Evolutionary conservation across 2,113 vertebrate species (phyloP).

Genomic region (Serinus canaria): DNA sequence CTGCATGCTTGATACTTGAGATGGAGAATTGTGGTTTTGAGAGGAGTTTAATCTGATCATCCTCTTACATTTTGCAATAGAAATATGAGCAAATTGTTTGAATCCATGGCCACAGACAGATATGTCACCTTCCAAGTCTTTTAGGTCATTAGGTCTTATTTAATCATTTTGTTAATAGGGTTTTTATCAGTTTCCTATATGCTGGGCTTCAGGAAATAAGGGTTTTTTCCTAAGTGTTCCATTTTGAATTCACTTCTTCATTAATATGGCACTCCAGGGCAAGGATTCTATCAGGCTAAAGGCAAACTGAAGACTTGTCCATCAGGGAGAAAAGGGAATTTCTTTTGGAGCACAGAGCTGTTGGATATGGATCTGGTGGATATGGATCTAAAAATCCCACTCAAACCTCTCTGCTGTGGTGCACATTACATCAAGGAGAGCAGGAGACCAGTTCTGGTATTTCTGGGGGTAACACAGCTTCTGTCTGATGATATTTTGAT

Average conservation of each 20-base stretch:
- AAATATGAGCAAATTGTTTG: neutral
- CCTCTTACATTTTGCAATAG: neutral
- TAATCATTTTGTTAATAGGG: neutral
- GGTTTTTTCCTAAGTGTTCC: neutral
- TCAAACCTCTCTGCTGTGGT: neutral
- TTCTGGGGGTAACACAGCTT: neutral
- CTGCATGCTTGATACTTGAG: neutral
- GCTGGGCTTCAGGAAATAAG: neutral
- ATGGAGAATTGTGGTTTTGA: neutral
- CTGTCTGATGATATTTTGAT: neutral
- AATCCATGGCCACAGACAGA: neutral
- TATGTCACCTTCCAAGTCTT: neutral
- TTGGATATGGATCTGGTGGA: neutral
- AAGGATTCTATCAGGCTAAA: neutral
- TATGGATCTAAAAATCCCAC: neutral
- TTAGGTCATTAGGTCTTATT: neutral
- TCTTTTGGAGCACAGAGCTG: neutral
- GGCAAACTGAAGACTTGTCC: neutral
- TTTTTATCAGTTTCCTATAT: neutral
- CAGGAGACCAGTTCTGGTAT: neutral
- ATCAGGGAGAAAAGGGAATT: neutral
- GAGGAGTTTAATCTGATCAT: neutral
- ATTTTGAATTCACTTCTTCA: neutral
- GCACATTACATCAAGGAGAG: neutral
- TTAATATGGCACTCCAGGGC: neutral